Evolutionary conservation across 2,797 vertebrate genomes (phyloP).

Genomic region (Sylvia borin): DNA sequence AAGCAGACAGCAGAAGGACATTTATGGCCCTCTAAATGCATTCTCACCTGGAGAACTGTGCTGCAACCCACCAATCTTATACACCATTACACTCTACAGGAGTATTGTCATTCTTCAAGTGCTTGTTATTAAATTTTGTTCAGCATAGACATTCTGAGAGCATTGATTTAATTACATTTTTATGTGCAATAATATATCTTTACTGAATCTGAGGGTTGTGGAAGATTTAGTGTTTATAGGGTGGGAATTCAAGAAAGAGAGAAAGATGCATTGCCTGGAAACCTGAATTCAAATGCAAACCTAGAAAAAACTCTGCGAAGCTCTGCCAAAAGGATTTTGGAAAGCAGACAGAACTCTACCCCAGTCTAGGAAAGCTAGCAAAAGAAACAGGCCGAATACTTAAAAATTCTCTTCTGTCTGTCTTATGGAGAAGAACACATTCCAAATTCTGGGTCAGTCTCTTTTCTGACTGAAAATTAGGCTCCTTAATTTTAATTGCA

Average conservation of each 20-base stretch:
- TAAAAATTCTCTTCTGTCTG: not conserved
- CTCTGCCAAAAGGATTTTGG: not conserved
- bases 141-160: not conserved
- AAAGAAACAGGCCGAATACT: not conserved
- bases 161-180: not conserved
- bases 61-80: not conserved
- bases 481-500: not conserved
- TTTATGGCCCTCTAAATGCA: not conserved
- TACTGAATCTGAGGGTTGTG: not conserved
- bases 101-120: not conserved
- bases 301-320: not conserved
- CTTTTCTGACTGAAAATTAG: conserved; percentile 4
- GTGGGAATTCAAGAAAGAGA: not conserved
- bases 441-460: not conserved
- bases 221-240: not conserved
- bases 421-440: not conserved
- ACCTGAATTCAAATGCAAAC: not conserved
- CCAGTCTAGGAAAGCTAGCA: not conserved
- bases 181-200: not conserved
- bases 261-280: not conserved
- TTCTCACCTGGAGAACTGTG: not conserved
- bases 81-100: not conserved
- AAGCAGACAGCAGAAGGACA: not conserved
- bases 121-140: not conserved
- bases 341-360: not conserved